A percentile compares a stretch with the other conserved stretches of the same genome.
These are phyloP conservation scores for Castor canadensis DNA, from an alignment of 2,113 vertebrate genomes.

Conservation along the genomic window DNA sequence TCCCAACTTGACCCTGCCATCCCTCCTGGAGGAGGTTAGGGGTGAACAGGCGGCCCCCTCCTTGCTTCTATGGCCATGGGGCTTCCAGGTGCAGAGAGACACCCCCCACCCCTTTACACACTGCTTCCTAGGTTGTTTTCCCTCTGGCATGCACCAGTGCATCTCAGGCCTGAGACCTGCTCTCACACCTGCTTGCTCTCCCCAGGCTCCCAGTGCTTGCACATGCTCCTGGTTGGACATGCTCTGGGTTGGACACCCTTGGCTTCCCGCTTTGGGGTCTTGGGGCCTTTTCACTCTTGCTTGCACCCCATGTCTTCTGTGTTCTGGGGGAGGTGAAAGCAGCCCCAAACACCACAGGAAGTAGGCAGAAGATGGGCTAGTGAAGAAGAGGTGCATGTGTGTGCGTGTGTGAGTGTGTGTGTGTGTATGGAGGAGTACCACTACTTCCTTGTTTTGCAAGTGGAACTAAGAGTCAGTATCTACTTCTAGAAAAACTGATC, in stretches of 20 bases:
- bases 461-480: constrained; percentile 26
- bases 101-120: not conserved
- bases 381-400: not conserved
- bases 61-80: constrained; percentile 50
- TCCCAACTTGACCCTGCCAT: not conserved
- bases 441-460: constrained; percentile 17
- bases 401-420: not conserved
- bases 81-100: constrained; percentile 77
- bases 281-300: not conserved
- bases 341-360: not conserved
- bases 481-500: constrained; percentile 52
- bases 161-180: constrained; percentile 71
- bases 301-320: not conserved
- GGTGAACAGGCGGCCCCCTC: not conserved
- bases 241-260: not conserved
- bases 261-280: not conserved
- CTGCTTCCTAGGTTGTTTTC: constrained; percentile 80
- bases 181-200: constrained; percentile 69
- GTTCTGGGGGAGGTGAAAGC: not conserved
- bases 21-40: not conserved
- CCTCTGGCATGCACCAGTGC: constrained; percentile 82
- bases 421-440: not conserved
- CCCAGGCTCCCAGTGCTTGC: constrained; percentile 49
- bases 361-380: not conserved
- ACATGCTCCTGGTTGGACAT: constrained; percentile 53